These are phyloP conservation scores for Xiphias gladius DNA, from an alignment of 2,113 vertebrate genomes.

Conservation along the genomic window DNA sequence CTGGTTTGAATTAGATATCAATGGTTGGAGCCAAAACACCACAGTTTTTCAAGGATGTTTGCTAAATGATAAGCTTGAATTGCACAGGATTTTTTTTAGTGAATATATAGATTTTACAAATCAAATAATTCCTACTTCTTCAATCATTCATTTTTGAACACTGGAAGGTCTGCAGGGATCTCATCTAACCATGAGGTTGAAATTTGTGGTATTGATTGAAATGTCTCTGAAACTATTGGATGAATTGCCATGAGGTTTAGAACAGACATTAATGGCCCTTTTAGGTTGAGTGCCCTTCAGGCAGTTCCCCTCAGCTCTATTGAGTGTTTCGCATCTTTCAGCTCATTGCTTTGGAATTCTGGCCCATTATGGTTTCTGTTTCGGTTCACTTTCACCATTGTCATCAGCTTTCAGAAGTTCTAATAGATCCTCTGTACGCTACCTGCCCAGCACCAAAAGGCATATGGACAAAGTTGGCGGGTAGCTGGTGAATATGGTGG, in stretches of 20 bases:
- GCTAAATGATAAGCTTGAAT: not conserved
- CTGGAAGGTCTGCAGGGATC: not conserved
- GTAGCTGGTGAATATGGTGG: not conserved
- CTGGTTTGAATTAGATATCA: not conserved
- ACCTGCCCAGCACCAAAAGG: not conserved
- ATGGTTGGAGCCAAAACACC: not conserved
- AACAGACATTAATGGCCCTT: no score
- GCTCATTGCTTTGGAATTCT: no score
- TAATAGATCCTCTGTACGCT: not conserved
- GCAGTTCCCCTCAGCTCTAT: no score
- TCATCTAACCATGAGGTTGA: not conserved
- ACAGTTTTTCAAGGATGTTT: not conserved
- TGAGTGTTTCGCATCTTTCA: not conserved
- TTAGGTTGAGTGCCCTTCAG: no score
- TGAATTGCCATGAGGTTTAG: no score
- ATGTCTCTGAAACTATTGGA: no score
- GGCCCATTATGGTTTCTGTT: no score
- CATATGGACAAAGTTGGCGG: not conserved
- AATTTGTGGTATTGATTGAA: not conserved
- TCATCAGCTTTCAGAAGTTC: not conserved
- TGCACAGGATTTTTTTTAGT: not conserved
- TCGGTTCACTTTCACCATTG: not conserved
- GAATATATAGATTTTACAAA: not conserved
- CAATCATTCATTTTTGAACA: not conserved
- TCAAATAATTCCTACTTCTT: not conserved